Conservation (phyloP, 92 coral and sea anemone species). For the Actinernus sp. region DNA sequence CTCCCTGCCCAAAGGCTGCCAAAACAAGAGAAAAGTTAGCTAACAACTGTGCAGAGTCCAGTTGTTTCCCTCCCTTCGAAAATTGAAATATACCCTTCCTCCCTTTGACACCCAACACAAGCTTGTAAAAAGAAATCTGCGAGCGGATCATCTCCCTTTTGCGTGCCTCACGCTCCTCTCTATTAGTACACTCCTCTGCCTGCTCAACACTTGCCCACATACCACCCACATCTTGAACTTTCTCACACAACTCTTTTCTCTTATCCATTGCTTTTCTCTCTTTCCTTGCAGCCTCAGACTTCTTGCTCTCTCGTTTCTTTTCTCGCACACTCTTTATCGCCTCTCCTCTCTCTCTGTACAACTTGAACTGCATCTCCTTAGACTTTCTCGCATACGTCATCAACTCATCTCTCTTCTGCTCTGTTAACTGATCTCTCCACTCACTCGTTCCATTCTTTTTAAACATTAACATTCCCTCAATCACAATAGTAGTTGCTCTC, state of each 20-base stretch:
- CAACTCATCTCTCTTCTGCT: conserved; percentile 3
- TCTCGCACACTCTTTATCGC: conserved; percentile 26
- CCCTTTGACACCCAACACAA: no score
- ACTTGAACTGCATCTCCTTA: not conserved
- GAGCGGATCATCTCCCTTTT: no score
- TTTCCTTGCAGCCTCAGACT: conserved; percentile 18
- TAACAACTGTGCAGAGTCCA: no score
- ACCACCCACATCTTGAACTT: conserved; percentile 39
- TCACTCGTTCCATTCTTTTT: conserved; percentile 25
- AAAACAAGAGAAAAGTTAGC: no score
- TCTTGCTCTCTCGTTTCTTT: conserved; percentile 20
- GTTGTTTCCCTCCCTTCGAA: no score
- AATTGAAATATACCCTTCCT: no score
- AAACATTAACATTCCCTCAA: conserved; percentile 36
- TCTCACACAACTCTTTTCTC: conserved; percentile 20
- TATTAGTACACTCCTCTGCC: conserved; percentile 13
- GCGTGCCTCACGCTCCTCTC: not conserved
- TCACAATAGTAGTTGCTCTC: no score
- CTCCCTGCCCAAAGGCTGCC: no score
- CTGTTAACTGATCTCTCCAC: conserved; percentile 20
- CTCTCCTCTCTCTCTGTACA: conserved; percentile 12
- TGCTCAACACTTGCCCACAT: conserved; percentile 28
- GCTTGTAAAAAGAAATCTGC: no score
- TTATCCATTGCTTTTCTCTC: conserved; percentile 13
- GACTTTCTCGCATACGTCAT: conserved; percentile 5